Conservation (phyloP, 2,888 invertebrate genomes). For the Danaus chrysippus region DNA sequence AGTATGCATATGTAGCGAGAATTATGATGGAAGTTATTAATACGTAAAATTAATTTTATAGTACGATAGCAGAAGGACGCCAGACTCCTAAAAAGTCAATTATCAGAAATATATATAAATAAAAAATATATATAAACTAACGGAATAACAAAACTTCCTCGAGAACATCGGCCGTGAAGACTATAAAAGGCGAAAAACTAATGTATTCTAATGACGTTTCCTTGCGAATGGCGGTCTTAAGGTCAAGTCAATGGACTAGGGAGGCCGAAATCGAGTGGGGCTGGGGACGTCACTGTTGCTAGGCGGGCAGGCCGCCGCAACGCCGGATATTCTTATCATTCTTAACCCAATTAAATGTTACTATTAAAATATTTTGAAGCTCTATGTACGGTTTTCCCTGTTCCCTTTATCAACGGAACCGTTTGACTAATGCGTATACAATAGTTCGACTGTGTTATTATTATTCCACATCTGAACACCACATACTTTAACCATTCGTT, state of each 20-base stretch:
- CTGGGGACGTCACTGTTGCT: conserved; percentile 15
- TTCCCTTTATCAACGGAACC: background rate
- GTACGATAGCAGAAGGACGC: no score
- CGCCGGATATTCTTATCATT: conserved; percentile 13
- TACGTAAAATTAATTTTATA: no score
- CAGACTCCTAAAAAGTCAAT: no score
- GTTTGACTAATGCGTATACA: no score
- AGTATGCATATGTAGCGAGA: no score
- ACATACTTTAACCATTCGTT: no score
- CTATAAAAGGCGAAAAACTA: conserved; percentile 24
- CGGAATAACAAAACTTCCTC: background rate
- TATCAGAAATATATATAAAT: background rate
- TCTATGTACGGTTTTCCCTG: background rate
- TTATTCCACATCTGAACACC: no score
- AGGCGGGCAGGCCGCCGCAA: conserved; percentile 6
- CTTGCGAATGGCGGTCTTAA: conserved; percentile 30
- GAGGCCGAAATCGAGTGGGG: conserved; percentile 12
- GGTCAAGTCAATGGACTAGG: conserved; percentile 33
- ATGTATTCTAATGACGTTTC: conserved; percentile 32
- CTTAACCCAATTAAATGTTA: conserved; percentile 7
- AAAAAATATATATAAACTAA: background rate
- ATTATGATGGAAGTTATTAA: no score
- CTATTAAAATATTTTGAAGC: background rate
- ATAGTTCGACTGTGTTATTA: no score
- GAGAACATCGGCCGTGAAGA: background rate